phyloP scores from a whole-genome alignment of 2,888 invertebrate species.

The Bombylius discolor region DNA sequence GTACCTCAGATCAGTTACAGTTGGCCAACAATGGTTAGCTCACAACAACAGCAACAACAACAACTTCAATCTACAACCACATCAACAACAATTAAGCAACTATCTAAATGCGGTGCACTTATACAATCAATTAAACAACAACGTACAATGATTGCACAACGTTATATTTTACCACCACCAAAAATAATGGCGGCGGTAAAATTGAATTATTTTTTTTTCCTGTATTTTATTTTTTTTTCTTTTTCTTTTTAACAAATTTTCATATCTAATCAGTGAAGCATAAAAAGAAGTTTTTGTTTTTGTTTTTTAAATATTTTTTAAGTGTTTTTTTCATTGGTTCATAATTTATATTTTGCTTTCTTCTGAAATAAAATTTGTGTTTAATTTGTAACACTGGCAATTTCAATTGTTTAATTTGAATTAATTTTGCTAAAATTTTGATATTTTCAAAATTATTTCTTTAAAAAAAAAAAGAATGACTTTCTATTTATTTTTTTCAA shows the following conservation, averaged over 20 bases:
- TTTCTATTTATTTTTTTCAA: too few species aligned
- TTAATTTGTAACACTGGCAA: too few species aligned
- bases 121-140: constrained; percentile 22
- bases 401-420: too few species aligned
- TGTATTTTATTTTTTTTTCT: neutral
- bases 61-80: constrained; percentile 12
- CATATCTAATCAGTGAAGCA: too few species aligned
- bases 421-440: too few species aligned
- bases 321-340: too few species aligned
- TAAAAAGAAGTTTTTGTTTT: too few species aligned
- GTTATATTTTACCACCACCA: constrained; percentile 22
- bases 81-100: constrained; percentile 7
- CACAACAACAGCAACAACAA: constrained; percentile 1
- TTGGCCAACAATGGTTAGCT: constrained; percentile 26
- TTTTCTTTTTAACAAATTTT: neutral
- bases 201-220: neutral
- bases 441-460: too few species aligned
- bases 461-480: too few species aligned
- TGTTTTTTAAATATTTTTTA: too few species aligned
- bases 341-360: too few species aligned
- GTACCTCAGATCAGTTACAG: constrained; percentile 40
- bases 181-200: constrained; percentile 19
- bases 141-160: constrained; percentile 20
- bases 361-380: too few species aligned
- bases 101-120: constrained; percentile 17